These are phyloP conservation scores for Drosophila ambigua DNA, from an alignment of 1,140 invertebrate genomes.

Conservation along the genomic window DNA sequence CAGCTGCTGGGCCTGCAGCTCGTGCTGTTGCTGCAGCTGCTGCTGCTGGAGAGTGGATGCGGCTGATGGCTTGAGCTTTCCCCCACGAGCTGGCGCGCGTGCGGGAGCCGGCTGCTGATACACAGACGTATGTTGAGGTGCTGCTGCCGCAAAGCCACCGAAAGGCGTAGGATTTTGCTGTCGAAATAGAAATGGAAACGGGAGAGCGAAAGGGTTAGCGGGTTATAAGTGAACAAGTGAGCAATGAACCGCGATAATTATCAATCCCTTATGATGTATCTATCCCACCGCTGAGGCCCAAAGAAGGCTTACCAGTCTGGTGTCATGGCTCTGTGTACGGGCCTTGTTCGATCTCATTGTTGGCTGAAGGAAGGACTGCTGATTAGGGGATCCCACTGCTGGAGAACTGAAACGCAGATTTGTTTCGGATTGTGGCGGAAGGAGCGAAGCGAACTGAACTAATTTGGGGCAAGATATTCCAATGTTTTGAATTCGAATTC, in stretches of 20 bases:
- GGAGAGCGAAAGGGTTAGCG: too few relatives aligned
- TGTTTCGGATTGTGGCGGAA: neutral
- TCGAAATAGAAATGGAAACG: too few relatives aligned
- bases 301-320: constrained; percentile 23
- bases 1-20: constrained; percentile 1
- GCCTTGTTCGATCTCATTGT: constrained; percentile 39
- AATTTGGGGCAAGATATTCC: neutral
- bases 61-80: constrained; percentile 19
- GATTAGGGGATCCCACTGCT: neutral
- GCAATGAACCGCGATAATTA: neutral
- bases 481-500: constrained; percentile 6
- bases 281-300: neutral
- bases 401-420: neutral
- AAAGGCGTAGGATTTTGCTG: constrained; percentile 44
- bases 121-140: constrained; percentile 35
- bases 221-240: neutral
- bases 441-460: neutral
- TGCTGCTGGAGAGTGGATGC: constrained; percentile 26
- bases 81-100: neutral
- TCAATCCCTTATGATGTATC: too few relatives aligned
- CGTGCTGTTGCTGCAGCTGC: constrained; percentile 26
- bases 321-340: constrained; percentile 14
- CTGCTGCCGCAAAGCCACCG: constrained; percentile 19
- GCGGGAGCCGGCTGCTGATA: constrained; percentile 25
- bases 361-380: neutral